Conservation (phyloP, 2,888 invertebrate genomes). For the Zaprionus lineosus region DNA sequence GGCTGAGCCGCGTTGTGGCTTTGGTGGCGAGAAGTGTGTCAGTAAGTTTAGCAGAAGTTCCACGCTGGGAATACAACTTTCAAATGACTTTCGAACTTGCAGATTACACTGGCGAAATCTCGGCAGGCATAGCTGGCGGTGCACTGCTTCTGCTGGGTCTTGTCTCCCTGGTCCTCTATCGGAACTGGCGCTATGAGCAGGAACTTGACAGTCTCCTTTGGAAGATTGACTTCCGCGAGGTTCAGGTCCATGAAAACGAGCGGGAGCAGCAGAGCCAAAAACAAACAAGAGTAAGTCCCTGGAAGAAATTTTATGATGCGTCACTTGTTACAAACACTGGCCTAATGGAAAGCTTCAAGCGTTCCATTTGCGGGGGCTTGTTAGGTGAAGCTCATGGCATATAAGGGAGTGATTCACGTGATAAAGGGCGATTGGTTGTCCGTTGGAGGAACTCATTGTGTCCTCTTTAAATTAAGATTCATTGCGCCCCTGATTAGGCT, state of each 20-base stretch:
- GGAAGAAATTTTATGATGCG: slow-evolving; percentile 9
- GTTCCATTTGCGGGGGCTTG: too few species aligned
- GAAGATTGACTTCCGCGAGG: slow-evolving; percentile 96
- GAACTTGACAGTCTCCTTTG: slow-evolving; percentile 95
- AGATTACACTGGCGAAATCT: slow-evolving; percentile 93
- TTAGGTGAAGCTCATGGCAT: too few species aligned
- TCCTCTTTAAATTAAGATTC: too few species aligned
- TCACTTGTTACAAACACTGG: too few species aligned
- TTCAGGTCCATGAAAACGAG: slow-evolving; percentile 87
- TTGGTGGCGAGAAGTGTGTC: slow-evolving; percentile 93
- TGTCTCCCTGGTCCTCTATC: slow-evolving; percentile 90
- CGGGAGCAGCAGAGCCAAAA: slow-evolving; percentile 83
- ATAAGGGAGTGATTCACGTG: too few species aligned
- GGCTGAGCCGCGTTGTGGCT: slow-evolving; percentile 95
- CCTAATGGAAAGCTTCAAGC: too few species aligned
- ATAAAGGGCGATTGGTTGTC: too few species aligned
- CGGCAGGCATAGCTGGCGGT: slow-evolving; percentile 91
- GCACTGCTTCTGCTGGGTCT: slow-evolving; percentile 88
- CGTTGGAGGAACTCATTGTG: too few species aligned
- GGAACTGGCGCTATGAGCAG: slow-evolving; percentile 97
- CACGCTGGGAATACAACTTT: neutral
- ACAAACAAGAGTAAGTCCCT: slow-evolving; percentile 78
- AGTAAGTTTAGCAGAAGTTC: slow-evolving; percentile 86
- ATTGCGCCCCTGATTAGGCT: too few species aligned
- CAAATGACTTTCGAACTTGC: slow-evolving; percentile 8